Conservation (phyloP, 2,113 vertebrate genomes). For the Xiphophorus hellerii region DNA sequence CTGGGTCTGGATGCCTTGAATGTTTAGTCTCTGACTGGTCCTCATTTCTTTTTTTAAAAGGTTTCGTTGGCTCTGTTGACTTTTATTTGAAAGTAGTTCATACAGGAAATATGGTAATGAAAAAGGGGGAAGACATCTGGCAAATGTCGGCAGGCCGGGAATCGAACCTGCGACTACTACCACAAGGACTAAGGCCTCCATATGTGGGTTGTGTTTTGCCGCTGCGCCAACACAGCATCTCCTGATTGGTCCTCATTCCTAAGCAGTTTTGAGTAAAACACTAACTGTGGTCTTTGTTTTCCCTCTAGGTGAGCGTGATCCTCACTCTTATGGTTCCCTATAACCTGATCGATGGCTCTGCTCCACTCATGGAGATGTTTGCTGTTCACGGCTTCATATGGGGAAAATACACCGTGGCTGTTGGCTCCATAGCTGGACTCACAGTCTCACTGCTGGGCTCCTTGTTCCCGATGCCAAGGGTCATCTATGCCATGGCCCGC, state of each 20-base stretch:
- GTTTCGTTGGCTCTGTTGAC: too few relatives aligned
- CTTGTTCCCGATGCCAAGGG: constrained; percentile 95
- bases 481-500: constrained; percentile 96
- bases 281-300: accelerated
- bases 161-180: too few relatives aligned
- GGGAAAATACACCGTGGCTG: constrained; percentile 92
- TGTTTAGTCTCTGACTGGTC: neutral
- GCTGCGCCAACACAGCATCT: too few relatives aligned
- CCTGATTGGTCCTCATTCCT: neutral
- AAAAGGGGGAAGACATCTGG: too few relatives aligned
- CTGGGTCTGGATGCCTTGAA: neutral
- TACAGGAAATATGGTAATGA: too few relatives aligned
- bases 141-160: too few relatives aligned
- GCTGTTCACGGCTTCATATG: constrained; percentile 87
- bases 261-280: neutral
- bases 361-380: constrained; percentile 99
- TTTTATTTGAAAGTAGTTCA: too few relatives aligned
- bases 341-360: constrained; percentile 90
- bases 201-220: too few relatives aligned
- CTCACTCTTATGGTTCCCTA: constrained; percentile 96
- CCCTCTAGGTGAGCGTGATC: constrained; percentile 91
- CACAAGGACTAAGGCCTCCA: too few relatives aligned
- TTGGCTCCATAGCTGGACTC: constrained; percentile 90
- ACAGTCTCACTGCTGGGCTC: constrained; percentile 95
- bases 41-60: neutral